Conservation (phyloP, 1,140 invertebrate species). For the Harpegnathos saltator region DNA sequence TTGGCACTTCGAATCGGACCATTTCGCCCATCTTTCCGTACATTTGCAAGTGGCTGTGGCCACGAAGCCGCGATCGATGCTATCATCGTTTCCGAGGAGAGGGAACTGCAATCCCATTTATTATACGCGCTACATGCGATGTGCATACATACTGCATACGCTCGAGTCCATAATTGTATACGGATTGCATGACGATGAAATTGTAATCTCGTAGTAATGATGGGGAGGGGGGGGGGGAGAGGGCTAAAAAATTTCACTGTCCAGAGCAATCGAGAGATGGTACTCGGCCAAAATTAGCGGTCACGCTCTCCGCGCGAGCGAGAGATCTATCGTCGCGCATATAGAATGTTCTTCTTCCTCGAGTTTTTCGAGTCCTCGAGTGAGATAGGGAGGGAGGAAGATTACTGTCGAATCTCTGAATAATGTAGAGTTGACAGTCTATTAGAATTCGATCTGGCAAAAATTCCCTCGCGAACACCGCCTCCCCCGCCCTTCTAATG, state of each 20-base stretch:
- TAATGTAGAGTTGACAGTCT: neutral
- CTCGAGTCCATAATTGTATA: conserved; percentile 19
- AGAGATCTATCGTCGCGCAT: too few species aligned
- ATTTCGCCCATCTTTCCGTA: conserved; percentile 67
- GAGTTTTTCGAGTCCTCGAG: too few species aligned
- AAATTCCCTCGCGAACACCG: too few species aligned
- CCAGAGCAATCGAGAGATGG: neutral
- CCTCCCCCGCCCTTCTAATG: too few species aligned
- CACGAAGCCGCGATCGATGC: conserved; percentile 57
- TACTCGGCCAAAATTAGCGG: neutral
- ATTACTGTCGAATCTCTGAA: neutral
- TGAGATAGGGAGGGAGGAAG: too few species aligned
- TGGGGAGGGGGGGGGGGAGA: neutral
- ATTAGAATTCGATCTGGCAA: neutral
- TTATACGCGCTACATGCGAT: conserved; percentile 36
- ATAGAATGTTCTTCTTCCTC: too few species aligned
- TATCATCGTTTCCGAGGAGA: conserved; percentile 59
- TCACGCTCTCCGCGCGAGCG: too few species aligned
- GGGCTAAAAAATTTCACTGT: neutral
- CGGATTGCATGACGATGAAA: conserved; percentile 26
- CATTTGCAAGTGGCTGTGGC: conserved; percentile 60
- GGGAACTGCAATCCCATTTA: conserved; percentile 54
- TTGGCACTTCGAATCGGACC: conserved; percentile 62
- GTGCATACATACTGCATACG: conserved; percentile 19
- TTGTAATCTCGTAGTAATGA: conserved; percentile 14